Conservation (phyloP, 2,797 vertebrate genomes). For the Acrocephalus scirpaceus region DNA sequence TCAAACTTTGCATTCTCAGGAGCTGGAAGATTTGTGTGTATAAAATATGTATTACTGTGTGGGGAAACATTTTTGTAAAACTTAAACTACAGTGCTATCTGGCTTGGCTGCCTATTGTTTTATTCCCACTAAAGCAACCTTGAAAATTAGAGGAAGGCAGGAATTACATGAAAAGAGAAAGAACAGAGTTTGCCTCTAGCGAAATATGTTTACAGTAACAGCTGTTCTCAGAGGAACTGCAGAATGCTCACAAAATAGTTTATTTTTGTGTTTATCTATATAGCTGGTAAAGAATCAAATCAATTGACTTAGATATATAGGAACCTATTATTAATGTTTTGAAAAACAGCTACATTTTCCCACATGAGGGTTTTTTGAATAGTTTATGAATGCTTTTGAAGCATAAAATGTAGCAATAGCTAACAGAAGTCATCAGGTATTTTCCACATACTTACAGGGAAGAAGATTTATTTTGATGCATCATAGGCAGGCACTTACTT, state of each 20-base stretch:
- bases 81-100: background rate
- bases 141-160: slow-evolving; percentile 52
- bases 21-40: background rate
- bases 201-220: slow-evolving; percentile 60
- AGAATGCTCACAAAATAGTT: slow-evolving; percentile 36
- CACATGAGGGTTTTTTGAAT: background rate
- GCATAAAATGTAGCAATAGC: background rate
- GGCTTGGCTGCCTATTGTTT: background rate
- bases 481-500: background rate
- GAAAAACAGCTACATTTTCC: background rate
- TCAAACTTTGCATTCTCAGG: background rate
- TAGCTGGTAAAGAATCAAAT: slow-evolving; percentile 20
- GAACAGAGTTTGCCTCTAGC: slow-evolving; percentile 62
- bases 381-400: background rate
- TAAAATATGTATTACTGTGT: background rate
- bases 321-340: background rate
- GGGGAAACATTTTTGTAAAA: background rate
- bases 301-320: slow-evolving; percentile 7
- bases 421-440: background rate
- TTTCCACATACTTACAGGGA: background rate
- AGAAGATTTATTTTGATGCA: background rate
- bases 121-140: slow-evolving; percentile 29
- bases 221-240: slow-evolving; percentile 49
- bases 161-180: slow-evolving; percentile 28
- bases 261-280: slow-evolving; percentile 24